These are phyloP conservation scores for Cheiracanthium punctorium DNA, from an alignment of 2,888 invertebrate species.

Conservation along the genomic window DNA sequence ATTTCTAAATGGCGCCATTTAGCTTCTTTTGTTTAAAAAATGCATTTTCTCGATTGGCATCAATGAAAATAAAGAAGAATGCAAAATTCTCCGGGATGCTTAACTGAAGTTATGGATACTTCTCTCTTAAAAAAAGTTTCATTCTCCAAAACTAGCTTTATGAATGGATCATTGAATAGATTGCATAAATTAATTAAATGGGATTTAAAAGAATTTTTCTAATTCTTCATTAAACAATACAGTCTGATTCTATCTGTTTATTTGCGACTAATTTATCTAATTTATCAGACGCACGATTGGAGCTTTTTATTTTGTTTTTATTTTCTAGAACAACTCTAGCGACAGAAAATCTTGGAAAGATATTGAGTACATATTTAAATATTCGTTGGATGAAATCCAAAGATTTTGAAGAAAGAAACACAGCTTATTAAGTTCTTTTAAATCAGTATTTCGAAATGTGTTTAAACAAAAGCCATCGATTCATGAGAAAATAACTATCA, in stretches of 20 bases:
- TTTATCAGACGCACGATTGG: neutral
- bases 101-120: neutral
- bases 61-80: neutral
- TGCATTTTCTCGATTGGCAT: neutral
- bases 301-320: neutral
- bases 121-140: neutral
- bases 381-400: no score
- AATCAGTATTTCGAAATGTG: no score
- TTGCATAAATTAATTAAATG: neutral
- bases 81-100: neutral
- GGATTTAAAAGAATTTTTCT: neutral
- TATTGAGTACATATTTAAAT: no score
- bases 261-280: neutral
- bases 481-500: no score
- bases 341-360: no score
- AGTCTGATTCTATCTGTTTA: neutral
- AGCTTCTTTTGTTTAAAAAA: neutral
- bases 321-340: no score
- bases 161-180: neutral
- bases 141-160: neutral
- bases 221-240: neutral
- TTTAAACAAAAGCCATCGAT: no score
- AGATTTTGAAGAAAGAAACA: no score
- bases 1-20: constrained; percentile 2
- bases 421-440: no score